phyloP scores from a whole-genome alignment of 2,113 vertebrate genomes.

The Burhinus bistriatus region DNA sequence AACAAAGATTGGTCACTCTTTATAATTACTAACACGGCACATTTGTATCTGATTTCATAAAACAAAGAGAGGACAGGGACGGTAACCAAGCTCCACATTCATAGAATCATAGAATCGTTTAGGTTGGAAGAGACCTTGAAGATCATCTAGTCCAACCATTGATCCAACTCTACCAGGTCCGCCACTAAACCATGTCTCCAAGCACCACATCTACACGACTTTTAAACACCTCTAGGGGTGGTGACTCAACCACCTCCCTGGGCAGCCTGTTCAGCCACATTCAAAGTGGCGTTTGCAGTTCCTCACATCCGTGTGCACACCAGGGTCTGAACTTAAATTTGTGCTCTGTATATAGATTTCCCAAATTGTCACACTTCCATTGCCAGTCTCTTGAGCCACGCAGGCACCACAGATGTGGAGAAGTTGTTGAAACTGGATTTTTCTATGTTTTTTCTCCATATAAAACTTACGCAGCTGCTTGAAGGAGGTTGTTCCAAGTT shows the following conservation, averaged over 20 bases:
- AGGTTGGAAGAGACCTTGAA: too few species aligned
- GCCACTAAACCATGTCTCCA: too few species aligned
- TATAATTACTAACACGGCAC: rapidly evolving
- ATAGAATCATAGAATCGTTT: too few species aligned
- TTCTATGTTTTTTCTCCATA: background rate
- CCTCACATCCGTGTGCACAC: background rate
- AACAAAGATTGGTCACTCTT: background rate
- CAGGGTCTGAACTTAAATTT: background rate
- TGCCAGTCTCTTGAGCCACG: background rate
- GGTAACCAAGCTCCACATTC: background rate
- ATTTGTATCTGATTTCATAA: background rate
- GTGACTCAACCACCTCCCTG: too few species aligned
- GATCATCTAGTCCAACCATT: too few species aligned
- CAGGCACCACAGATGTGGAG: background rate
- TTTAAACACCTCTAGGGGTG: too few species aligned
- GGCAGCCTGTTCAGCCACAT: background rate
- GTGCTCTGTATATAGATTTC: background rate
- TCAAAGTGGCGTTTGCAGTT: background rate
- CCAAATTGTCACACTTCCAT: background rate
- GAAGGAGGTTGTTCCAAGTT: background rate
- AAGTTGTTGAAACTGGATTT: background rate
- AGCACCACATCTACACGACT: too few species aligned
- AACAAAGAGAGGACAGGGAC: background rate
- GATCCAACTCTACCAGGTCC: too few species aligned
- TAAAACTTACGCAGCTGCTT: background rate